Evolutionary conservation across 1,140 invertebrate genomes (phyloP).

Genomic region (Sitobion miscanthi): DNA sequence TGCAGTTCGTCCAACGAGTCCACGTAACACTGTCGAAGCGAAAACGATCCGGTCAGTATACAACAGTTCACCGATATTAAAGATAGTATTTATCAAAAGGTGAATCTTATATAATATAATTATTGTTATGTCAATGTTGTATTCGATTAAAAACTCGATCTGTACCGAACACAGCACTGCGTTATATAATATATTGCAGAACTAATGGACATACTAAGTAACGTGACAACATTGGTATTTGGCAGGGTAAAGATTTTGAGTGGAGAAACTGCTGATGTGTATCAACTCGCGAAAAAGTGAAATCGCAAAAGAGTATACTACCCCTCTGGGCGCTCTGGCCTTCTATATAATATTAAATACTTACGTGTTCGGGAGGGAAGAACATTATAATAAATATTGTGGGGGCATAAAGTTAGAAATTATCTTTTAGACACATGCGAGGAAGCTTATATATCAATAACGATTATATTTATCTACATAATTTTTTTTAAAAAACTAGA

Average conservation of each 20-base stretch:
- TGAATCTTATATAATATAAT: too few relatives aligned
- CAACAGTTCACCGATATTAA: not conserved
- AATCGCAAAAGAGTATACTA: not conserved
- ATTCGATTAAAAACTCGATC: not conserved
- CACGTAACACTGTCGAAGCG: slow-evolving; percentile 58
- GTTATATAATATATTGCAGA: not conserved
- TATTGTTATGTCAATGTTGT: not conserved
- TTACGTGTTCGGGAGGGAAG: not conserved
- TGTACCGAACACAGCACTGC: not conserved
- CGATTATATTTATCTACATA: not conserved
- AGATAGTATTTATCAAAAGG: not conserved
- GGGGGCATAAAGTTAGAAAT: not conserved
- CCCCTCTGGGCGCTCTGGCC: too few relatives aligned
- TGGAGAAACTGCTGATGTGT: not conserved
- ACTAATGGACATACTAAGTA: not conserved
- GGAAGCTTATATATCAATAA: not conserved
- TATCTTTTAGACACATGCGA: not conserved
- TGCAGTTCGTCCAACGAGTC: slow-evolving; percentile 58
- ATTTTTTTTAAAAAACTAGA: not conserved
- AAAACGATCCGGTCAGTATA: not conserved
- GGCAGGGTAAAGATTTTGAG: not conserved
- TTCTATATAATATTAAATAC: too few relatives aligned
- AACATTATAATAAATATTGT: not conserved
- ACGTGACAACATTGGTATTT: not conserved
- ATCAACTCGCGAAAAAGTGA: not conserved